Conservation (phyloP, 2,888 invertebrate species). For the Elegia similella region DNA sequence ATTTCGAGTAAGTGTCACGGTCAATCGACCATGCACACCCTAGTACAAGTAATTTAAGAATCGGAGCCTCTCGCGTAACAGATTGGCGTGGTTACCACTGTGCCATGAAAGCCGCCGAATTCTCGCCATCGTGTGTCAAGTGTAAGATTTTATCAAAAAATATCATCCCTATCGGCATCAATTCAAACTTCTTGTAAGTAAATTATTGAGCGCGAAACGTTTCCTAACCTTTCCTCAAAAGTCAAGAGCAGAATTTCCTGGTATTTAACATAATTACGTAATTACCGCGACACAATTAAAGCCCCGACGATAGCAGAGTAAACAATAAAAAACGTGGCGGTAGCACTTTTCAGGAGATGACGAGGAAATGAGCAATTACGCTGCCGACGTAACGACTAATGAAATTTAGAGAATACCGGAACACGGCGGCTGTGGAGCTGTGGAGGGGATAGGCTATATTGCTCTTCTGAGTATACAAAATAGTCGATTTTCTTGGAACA, state of each 20-base stretch:
- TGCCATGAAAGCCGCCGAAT: no score
- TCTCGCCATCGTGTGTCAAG: no score
- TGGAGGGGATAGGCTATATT: slow-evolving; percentile 22
- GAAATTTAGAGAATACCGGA: slow-evolving; percentile 78
- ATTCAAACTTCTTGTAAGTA: no score
- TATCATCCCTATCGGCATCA: no score
- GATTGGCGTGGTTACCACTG: no score
- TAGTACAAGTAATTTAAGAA: no score
- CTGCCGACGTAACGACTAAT: slow-evolving; percentile 74
- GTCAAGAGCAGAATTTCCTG: background rate
- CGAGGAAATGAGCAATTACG: slow-evolving; percentile 77
- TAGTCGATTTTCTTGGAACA: no score
- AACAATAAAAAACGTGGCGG: slow-evolving; percentile 10
- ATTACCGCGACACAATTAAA: background rate
- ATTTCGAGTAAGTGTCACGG: no score
- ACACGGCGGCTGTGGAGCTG: slow-evolving; percentile 43
- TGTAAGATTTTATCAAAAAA: no score
- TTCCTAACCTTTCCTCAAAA: background rate
- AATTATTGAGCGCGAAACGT: background rate
- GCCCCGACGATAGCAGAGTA: background rate
- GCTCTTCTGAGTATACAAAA: no score
- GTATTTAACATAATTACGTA: background rate
- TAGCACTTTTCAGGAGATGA: slow-evolving; percentile 57
- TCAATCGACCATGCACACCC: no score
- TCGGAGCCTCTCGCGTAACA: no score